These are phyloP conservation scores for Colletes gigas DNA, from an alignment of 1,140 invertebrate genomes.

Conservation along the genomic window DNA sequence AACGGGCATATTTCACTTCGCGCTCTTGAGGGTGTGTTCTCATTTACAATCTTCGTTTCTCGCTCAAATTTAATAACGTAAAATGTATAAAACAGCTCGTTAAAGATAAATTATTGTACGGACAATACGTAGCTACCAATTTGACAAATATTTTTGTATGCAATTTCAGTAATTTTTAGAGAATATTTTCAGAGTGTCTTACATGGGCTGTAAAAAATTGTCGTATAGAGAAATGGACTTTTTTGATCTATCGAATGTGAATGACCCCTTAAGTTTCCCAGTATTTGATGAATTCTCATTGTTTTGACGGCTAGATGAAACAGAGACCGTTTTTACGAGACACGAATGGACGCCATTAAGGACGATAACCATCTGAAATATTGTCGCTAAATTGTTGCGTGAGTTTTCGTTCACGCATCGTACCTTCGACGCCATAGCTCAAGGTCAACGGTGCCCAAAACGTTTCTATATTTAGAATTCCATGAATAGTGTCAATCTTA, in stretches of 20 bases:
- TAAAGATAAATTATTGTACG: too few species aligned
- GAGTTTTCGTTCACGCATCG: neutral
- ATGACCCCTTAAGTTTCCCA: neutral
- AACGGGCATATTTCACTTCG: neutral
- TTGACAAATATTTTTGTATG: too few species aligned
- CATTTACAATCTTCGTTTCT: too few species aligned
- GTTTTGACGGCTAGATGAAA: too few species aligned
- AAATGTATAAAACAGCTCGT: too few species aligned
- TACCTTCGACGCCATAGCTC: conserved; percentile 17
- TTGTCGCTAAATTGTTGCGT: conserved; percentile 2
- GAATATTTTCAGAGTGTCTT: too few species aligned
- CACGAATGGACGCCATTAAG: conserved; percentile 10
- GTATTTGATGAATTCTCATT: conserved; percentile 9
- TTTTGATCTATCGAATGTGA: too few species aligned
- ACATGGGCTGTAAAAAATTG: too few species aligned
- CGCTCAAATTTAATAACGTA: too few species aligned
- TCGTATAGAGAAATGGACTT: too few species aligned
- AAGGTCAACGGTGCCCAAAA: neutral
- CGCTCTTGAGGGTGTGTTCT: neutral
- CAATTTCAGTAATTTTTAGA: too few species aligned
- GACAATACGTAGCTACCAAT: too few species aligned
- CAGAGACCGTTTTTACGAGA: neutral
- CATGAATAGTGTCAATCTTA: neutral
- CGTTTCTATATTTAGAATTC: neutral
- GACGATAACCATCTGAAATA: conserved; percentile 5